A percentile compares a stretch with the other conserved stretches of the same genome.
Evolutionary conservation across 1,140 invertebrate species (phyloP).

Genomic region (Brachionus sp.): DNA sequence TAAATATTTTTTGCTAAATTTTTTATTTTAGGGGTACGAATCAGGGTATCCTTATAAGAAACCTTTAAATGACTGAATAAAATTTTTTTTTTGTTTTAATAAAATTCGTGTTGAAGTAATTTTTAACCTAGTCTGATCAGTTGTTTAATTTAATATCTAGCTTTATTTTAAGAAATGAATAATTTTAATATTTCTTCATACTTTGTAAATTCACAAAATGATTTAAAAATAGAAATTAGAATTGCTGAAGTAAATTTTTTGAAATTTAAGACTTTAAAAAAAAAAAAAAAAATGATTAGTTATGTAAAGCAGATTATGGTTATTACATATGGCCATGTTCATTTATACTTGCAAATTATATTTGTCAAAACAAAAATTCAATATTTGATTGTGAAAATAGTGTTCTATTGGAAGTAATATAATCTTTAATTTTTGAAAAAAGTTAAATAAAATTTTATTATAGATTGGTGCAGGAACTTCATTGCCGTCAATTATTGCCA

Average conservation of each 20-base stretch:
- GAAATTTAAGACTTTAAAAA: not conserved
- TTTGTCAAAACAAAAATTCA: not conserved
- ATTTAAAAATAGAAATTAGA: not conserved
- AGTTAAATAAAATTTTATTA: not conserved
- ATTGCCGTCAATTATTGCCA: not conserved
- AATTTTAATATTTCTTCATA: not conserved
- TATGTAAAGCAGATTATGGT: conserved; percentile 25
- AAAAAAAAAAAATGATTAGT: not conserved
- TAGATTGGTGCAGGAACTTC: conserved; percentile 9
- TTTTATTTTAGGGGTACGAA: not conserved
- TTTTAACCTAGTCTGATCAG: not conserved
- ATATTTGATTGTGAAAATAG: not conserved
- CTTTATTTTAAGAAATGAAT: conserved; percentile 12
- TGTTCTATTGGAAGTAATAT: not conserved
- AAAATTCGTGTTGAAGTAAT: not conserved
- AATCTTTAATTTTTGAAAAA: not conserved
- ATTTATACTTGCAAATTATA: not conserved
- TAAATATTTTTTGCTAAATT: not conserved
- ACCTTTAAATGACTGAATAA: not conserved
- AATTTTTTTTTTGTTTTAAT: not conserved
- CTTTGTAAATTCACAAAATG: not conserved
- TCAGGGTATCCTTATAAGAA: conserved; percentile 28
- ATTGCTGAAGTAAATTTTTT: not conserved
- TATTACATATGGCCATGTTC: conserved; percentile 35
- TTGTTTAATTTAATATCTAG: not conserved